Conservation (phyloP, 2,113 vertebrate genomes). For the Malurus cyaneus region DNA sequence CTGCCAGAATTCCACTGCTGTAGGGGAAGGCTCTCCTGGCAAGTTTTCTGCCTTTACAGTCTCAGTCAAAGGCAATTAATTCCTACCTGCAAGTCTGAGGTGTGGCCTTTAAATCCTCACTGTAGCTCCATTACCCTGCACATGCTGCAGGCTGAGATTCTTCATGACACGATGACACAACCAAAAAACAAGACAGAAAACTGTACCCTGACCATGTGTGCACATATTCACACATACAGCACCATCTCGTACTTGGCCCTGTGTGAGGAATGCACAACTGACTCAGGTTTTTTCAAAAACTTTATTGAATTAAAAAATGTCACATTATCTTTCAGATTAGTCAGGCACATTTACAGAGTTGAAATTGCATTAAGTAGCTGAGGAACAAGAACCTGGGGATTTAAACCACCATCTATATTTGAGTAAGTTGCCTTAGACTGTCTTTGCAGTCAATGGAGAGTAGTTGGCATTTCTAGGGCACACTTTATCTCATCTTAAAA, state of each 20-base stretch:
- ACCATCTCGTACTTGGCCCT: accelerated
- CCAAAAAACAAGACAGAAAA: neutral
- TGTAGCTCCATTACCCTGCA: neutral
- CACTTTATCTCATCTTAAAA: conserved; percentile 33
- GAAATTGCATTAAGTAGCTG: neutral
- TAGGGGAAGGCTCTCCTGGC: neutral
- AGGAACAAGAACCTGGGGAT: neutral
- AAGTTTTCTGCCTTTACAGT: neutral
- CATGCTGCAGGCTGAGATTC: neutral
- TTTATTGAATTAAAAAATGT: neutral
- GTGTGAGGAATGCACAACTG: neutral
- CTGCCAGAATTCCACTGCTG: neutral
- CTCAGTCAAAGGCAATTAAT: neutral
- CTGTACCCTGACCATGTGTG: accelerated
- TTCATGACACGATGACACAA: accelerated
- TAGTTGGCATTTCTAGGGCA: conserved; percentile 5
- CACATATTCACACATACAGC: neutral
- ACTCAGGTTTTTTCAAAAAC: neutral
- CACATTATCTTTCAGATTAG: neutral
- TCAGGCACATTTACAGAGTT: neutral
- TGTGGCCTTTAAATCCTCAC: neutral
- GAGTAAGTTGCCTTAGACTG: neutral
- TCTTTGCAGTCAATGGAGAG: neutral
- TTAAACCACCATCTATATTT: neutral
- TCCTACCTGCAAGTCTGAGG: neutral